Percentiles rank a stretch among this genome's conserved stretches.
Evolutionary conservation across 2,113 vertebrate species (phyloP).

Genomic region (Atherinomorus stipes): DNA sequence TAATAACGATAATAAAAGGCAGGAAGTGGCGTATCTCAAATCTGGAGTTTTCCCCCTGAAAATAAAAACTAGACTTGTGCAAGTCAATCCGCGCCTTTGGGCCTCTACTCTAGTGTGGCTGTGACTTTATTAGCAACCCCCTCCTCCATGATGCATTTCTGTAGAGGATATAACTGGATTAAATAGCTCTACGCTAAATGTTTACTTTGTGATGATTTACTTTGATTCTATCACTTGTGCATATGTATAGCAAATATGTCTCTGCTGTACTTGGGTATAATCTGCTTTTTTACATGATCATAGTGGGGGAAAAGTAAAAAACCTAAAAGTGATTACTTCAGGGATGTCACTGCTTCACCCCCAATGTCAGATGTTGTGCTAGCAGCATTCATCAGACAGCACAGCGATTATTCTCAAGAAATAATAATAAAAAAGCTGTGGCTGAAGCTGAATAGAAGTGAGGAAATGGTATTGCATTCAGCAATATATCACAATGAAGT

Average conservation of each 20-base stretch:
- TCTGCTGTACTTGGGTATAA: neutral
- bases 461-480: conserved; percentile 1
- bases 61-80: too few species aligned
- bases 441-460: neutral
- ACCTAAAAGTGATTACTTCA: neutral
- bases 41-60: too few species aligned
- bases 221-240: too few species aligned
- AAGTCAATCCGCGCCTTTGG: too few species aligned
- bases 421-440: neutral
- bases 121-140: too few species aligned
- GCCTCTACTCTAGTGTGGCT: too few species aligned
- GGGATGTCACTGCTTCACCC: neutral
- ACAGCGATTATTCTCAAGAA: neutral
- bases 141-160: too few species aligned
- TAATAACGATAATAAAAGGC: too few species aligned
- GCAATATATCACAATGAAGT: neutral
- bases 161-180: too few species aligned
- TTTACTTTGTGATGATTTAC: too few species aligned
- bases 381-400: neutral
- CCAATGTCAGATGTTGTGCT: neutral
- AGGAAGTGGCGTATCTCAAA: too few species aligned
- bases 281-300: neutral
- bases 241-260: neutral
- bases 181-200: too few species aligned
- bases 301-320: neutral